Conservation (phyloP, 2,797 vertebrate species). For the Acrossocheilus fasciatus region DNA sequence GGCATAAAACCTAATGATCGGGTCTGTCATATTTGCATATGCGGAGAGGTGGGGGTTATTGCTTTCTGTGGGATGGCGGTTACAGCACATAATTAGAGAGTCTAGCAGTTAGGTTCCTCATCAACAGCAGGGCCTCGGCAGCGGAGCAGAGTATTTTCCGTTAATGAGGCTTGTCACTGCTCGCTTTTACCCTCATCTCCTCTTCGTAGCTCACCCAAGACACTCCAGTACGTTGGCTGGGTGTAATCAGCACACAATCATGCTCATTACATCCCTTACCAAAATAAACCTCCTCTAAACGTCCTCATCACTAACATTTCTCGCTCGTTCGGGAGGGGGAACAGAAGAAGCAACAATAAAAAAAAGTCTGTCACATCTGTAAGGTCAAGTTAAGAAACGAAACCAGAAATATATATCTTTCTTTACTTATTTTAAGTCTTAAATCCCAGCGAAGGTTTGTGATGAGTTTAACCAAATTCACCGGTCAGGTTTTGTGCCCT, state of each 20-base stretch:
- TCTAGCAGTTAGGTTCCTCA: conserved; percentile 72
- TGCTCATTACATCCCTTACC: conserved; percentile 68
- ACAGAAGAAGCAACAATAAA: conserved; percentile 39
- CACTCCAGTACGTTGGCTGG: conserved; percentile 53
- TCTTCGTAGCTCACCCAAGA: conserved; percentile 55
- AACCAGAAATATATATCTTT: conserved; percentile 3
- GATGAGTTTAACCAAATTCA: conserved; percentile 5
- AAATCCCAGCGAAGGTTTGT: not conserved
- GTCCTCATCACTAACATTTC: conserved; percentile 55
- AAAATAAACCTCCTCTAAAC: conserved; percentile 64
- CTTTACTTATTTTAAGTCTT: not conserved
- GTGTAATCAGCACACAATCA: conserved; percentile 68
- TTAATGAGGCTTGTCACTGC: conserved; percentile 82
- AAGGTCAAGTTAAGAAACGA: conserved; percentile 43
- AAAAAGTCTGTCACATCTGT: conserved; percentile 42
- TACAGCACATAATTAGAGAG: conserved; percentile 79
- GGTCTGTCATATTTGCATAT: conserved; percentile 84
- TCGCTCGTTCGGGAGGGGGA: not conserved
- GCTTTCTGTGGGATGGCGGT: conserved; percentile 72
- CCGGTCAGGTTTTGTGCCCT: conserved; percentile 18
- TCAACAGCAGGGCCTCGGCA: conserved; percentile 67
- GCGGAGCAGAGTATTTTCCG: conserved; percentile 72
- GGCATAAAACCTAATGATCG: conserved; percentile 84
- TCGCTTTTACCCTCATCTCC: conserved; percentile 62
- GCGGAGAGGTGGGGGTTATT: conserved; percentile 76